phyloP scores from a whole-genome alignment of 2,888 invertebrate genomes.

The Trichogramma dendrolimi region DNA sequence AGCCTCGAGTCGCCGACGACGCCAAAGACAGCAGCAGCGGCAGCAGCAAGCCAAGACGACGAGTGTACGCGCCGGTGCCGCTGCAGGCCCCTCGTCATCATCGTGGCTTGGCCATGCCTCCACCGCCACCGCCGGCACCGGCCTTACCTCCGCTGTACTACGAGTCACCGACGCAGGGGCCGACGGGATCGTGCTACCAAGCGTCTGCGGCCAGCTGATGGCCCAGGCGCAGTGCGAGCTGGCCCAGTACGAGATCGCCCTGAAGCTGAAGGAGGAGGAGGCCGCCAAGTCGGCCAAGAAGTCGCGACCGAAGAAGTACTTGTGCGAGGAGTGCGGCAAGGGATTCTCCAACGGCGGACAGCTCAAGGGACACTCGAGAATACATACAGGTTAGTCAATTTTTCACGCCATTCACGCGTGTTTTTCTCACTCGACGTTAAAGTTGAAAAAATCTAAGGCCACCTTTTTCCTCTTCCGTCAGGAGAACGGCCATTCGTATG shows the following conservation, averaged over 20 bases:
- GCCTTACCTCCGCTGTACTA: not conserved
- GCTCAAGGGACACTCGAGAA: conserved; percentile 83
- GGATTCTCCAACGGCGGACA: conserved; percentile 94
- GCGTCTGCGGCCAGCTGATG: not conserved
- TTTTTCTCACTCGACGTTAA: not conserved
- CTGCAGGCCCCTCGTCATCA: not conserved
- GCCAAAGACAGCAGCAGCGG: conserved; percentile 17
- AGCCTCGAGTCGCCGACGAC: conserved; percentile 17
- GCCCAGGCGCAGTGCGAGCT: conserved; percentile 27
- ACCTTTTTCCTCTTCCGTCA: conserved; percentile 44
- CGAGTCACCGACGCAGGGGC: not conserved
- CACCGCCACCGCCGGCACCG: not conserved
- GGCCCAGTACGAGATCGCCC: conserved; percentile 35
- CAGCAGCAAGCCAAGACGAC: not conserved
- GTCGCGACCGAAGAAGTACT: conserved; percentile 84
- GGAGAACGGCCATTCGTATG: conserved; percentile 86
- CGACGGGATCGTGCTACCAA: not conserved
- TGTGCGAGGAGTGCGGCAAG: conserved; percentile 83
- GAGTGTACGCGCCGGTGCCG: not conserved
- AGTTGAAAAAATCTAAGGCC: not conserved
- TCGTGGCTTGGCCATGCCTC: not conserved
- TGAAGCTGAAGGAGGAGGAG: conserved; percentile 41
- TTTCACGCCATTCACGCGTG: not conserved
- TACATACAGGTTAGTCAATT: conserved; percentile 68
- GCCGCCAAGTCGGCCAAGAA: conserved; percentile 56